These are phyloP conservation scores for Falco punctatus DNA, from an alignment of 2,113 vertebrate genomes.

Conservation along the genomic window DNA sequence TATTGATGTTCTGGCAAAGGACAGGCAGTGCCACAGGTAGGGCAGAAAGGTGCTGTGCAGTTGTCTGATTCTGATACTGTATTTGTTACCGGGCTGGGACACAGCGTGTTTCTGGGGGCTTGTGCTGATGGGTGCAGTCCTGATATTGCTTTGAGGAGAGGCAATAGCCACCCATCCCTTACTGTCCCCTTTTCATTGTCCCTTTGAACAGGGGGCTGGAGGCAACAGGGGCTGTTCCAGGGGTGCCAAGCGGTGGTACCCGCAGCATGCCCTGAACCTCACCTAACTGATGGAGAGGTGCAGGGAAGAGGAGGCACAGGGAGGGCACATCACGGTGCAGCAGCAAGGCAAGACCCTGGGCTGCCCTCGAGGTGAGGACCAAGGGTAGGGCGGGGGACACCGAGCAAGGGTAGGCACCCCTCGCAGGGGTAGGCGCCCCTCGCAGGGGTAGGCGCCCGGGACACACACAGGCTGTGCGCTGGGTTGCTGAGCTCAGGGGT, in stretches of 20 bases:
- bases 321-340: fast-evolving
- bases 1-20: not conserved
- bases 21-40: fast-evolving
- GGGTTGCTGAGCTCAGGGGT: too few relatives aligned
- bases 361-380: too few relatives aligned
- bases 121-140: fast-evolving
- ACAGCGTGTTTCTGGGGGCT: fast-evolving
- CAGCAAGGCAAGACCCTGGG: not conserved
- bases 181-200: fast-evolving
- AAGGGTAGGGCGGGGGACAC: too few relatives aligned
- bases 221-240: not conserved
- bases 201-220: fast-evolving
- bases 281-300: not conserved
- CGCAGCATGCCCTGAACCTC: not conserved
- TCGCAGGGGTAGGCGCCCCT: too few relatives aligned
- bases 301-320: fast-evolving
- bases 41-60: fast-evolving
- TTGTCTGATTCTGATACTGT: fast-evolving
- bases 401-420: too few relatives aligned
- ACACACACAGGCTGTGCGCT: fast-evolving
- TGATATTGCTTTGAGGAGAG: not conserved
- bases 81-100: fast-evolving
- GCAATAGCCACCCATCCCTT: fast-evolving
- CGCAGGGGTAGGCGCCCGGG: fast-evolving
- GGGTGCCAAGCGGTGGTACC: not conserved